phyloP scores from a whole-genome alignment of 2,888 invertebrate genomes.

The Nyleta sp. region DNA sequence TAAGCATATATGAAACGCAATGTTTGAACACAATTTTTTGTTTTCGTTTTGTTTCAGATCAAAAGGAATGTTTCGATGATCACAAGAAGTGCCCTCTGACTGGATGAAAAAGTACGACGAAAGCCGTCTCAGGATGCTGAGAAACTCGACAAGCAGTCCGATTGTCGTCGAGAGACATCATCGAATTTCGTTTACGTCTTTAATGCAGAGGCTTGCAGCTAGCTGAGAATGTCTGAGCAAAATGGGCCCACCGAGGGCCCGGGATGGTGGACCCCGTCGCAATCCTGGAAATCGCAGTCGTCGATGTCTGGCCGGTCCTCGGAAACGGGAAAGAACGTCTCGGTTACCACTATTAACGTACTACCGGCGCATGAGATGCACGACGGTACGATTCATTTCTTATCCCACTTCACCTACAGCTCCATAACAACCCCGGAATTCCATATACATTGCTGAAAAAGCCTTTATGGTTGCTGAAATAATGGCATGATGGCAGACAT shows the following conservation, averaged over 20 bases:
- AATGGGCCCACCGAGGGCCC: constrained; percentile 80
- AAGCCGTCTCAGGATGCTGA: constrained; percentile 78
- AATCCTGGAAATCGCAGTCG: constrained; percentile 77
- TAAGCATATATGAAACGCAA: too few species aligned
- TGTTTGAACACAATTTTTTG: too few species aligned
- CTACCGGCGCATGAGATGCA: constrained; percentile 85
- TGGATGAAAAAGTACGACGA: constrained; percentile 22
- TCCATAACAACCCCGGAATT: too few species aligned
- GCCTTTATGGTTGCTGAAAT: too few species aligned
- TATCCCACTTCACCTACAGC: too few species aligned
- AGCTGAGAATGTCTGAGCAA: constrained; percentile 82
- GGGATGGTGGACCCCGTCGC: constrained; percentile 78
- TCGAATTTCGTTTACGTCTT: constrained; percentile 54
- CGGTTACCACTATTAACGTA: constrained; percentile 92
- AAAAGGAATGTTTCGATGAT: constrained; percentile 20
- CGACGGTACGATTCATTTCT: constrained; percentile 80
- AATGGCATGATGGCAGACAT: too few species aligned
- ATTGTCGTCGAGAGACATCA: constrained; percentile 54
- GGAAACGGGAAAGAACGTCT: constrained; percentile 85
- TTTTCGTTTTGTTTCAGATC: constrained; percentile 37
- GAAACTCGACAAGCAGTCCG: constrained; percentile 66
- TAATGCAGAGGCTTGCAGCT: constrained; percentile 68
- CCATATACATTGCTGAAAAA: too few species aligned
- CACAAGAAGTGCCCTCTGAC: constrained; percentile 13
- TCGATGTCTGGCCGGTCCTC: constrained; percentile 66